Evolutionary conservation across 2,888 invertebrate species (phyloP).

Genomic region (Bimastos eiseni): DNA sequence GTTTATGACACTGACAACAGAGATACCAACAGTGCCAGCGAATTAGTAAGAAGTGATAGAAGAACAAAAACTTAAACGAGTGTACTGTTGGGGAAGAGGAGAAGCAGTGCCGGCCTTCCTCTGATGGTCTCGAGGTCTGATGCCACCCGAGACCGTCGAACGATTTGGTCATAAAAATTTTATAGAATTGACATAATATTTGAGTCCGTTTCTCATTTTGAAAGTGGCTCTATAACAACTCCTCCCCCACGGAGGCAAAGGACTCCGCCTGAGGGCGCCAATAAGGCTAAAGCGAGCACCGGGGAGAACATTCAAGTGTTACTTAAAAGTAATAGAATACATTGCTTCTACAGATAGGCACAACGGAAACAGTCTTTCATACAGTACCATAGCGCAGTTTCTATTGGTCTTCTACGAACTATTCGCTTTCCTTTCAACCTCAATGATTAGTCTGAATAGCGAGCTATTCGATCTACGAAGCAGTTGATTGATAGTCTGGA

Average conservation of each 20-base stretch:
- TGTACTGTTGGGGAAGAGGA: no score
- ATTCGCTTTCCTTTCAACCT: not conserved
- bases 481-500: no score
- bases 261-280: no score
- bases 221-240: no score
- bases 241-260: no score
- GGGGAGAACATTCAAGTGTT: not conserved
- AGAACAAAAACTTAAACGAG: no score
- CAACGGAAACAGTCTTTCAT: not conserved
- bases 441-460: not conserved
- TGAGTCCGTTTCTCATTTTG: no score
- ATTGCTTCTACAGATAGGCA: not conserved
- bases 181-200: no score
- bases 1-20: not conserved
- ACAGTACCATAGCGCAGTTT: not conserved
- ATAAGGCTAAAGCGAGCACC: not conserved
- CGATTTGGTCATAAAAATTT: no score
- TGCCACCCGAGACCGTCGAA: no score
- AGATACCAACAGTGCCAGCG: not conserved
- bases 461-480: not conserved
- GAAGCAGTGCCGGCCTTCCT: no score
- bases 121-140: no score
- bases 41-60: not conserved
- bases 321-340: not conserved
- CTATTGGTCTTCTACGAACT: not conserved